These are phyloP conservation scores for Orchesella cincta DNA, from an alignment of 1,140 invertebrate genomes.

Conservation along the genomic window DNA sequence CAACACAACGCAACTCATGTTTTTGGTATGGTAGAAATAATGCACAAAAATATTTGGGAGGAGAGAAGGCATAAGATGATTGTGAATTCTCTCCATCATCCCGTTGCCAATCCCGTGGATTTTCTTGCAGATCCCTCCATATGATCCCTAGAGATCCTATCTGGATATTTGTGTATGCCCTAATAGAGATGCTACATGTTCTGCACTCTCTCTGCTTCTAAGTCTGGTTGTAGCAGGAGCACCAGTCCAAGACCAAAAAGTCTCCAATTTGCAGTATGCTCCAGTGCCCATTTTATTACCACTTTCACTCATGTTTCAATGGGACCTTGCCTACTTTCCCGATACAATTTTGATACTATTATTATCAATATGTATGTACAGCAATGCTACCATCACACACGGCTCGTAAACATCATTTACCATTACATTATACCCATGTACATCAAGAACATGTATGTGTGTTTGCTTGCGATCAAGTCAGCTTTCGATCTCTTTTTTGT, in stretches of 20 bases:
- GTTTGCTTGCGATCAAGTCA: neutral
- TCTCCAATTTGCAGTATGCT: constrained; percentile 50
- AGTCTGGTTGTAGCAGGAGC: neutral
- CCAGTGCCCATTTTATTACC: constrained; percentile 43
- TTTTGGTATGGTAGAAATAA: too few relatives aligned
- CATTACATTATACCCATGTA: neutral
- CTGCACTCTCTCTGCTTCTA: neutral
- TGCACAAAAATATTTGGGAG: too few relatives aligned
- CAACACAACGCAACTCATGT: too few relatives aligned
- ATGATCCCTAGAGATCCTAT: constrained; percentile 47
- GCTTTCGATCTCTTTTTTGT: neutral
- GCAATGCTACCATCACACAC: neutral
- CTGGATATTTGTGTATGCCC: constrained; percentile 2
- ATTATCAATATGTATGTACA: neutral
- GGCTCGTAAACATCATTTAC: constrained; percentile 7
- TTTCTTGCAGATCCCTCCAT: constrained; percentile 46
- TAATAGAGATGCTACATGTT: neutral
- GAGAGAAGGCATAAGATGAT: too few relatives aligned
- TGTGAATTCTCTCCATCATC: constrained; percentile 44
- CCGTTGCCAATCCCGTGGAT: constrained; percentile 48
- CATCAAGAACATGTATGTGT: neutral
- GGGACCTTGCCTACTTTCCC: neutral
- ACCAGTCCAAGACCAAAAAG: neutral
- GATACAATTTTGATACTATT: neutral
- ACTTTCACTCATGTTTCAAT: constrained; percentile 42